Evolutionary conservation across 2,888 invertebrate species (phyloP).

Genomic region (Glaucopsyche alexis): DNA sequence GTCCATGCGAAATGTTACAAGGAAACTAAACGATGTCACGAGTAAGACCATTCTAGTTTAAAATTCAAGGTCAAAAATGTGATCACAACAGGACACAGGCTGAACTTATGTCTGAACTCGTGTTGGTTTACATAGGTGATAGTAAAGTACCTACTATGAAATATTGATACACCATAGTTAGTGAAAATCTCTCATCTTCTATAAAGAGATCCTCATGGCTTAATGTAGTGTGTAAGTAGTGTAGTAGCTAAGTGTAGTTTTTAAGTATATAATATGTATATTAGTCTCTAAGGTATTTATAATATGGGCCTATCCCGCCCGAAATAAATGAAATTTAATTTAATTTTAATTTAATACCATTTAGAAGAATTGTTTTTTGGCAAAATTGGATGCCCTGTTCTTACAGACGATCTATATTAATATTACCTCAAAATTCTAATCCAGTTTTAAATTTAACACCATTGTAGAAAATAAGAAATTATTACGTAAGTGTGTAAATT

Average conservation of each 20-base stretch:
- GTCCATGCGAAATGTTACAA: constrained; percentile 76
- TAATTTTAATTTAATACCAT: too few relatives aligned
- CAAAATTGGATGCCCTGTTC: too few relatives aligned
- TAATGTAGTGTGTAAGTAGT: too few relatives aligned
- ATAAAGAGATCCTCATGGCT: neutral
- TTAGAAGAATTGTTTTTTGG: too few relatives aligned
- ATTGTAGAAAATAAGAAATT: neutral
- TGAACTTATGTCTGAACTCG: neutral
- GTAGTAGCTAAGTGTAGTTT: too few relatives aligned
- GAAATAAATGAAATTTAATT: too few relatives aligned
- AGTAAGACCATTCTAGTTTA: constrained; percentile 69
- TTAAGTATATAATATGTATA: too few relatives aligned
- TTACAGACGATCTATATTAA: too few relatives aligned
- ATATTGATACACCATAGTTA: neutral
- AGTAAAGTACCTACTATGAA: neutral
- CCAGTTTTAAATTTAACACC: neutral
- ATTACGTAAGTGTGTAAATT: neutral
- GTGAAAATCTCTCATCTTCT: neutral
- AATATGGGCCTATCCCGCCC: too few relatives aligned
- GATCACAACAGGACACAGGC: constrained; percentile 44
- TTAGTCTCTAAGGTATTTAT: too few relatives aligned
- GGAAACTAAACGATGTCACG: constrained; percentile 75
- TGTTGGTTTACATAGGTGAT: neutral
- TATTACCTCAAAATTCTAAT: neutral
- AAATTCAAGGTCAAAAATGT: constrained; percentile 75